Conservation (phyloP, 1,140 invertebrate species). For the Diachasmimorpha longicaudata region DNA sequence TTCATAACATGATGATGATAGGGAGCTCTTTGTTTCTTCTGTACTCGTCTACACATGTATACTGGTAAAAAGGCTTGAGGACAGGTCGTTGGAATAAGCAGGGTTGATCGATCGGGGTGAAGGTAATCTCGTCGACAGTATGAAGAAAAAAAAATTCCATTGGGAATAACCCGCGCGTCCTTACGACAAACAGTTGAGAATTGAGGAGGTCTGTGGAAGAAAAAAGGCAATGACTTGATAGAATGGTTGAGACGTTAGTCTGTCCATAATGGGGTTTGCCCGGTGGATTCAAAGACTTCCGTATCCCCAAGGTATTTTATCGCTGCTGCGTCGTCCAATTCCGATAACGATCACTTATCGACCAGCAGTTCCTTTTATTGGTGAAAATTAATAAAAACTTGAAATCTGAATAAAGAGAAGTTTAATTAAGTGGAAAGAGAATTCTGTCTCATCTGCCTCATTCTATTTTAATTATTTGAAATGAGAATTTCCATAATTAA, state of each 20-base stretch:
- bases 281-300: constrained; percentile 1
- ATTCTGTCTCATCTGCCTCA: too few relatives aligned
- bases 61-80: not conserved
- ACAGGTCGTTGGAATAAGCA: constrained; percentile 22
- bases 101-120: not conserved
- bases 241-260: not conserved
- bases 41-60: too few relatives aligned
- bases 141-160: not conserved
- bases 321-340: not conserved
- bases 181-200: not conserved
- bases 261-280: constrained; percentile 2
- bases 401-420: not conserved
- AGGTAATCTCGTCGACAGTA: not conserved
- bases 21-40: too few relatives aligned
- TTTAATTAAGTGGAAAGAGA: too few relatives aligned
- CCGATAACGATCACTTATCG: constrained; percentile 9
- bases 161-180: not conserved
- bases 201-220: not conserved
- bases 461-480: too few relatives aligned
- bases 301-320: not conserved
- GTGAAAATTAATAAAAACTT: not conserved
- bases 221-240: not conserved
- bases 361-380: not conserved
- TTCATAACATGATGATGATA: too few relatives aligned
- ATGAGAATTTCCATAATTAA: too few relatives aligned